Base-by-base conservation (phyloP, 2,797 vertebrate species). In the Crocidura indochinensis region DNA sequence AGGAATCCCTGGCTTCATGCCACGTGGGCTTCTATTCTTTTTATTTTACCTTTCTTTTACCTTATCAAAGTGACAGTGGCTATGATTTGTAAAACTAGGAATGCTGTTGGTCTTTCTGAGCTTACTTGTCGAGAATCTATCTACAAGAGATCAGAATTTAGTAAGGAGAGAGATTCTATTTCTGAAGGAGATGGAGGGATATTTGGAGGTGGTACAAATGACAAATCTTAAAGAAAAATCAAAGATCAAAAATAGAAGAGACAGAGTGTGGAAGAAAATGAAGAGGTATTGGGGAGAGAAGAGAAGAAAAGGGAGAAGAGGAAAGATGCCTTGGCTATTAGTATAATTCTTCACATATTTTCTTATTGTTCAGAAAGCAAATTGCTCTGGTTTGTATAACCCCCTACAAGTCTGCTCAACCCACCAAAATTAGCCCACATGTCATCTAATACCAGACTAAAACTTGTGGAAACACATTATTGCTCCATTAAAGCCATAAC, bases 351-450 rank as follows among this genome's bases (percentile, higher is more conserved):
- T 93, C 90, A 76, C 88, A 81, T 95, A 76, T 84, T 96, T 94
- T 91, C 92, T 92, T 95, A 88, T 51, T 87, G 90, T 95, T 91
- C 89, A 72, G 88, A 93, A 96, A 94, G 93, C 91, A 95, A 96
- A 94, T 94, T 93, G 86, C 93, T 95, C 92, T 86, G 88, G 83
- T 94, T 95, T 96, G 88, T 67, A 91, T 96, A 96, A 95, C 95
- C 95, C 91, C 94, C 94, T 94, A 91, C 84, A 24, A 24, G 64
- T 91, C 90, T 76, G 87, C 90, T 95, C 77, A 92, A 87, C 75
- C 75, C 95, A 95, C 94, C 96, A 88, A 92, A 94, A 77, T 69
- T 81, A 90, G 26, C 84, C 93, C 76, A 20, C 81, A 80, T 94
- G 94, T 95, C 95, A 95, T 90, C 94, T 91, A 94, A 93, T 92